Evolutionary conservation across 37 sponge, comb jelly and placozoan species (phyloP).

Genomic region (Chondrilla cf. caribensis): DNA sequence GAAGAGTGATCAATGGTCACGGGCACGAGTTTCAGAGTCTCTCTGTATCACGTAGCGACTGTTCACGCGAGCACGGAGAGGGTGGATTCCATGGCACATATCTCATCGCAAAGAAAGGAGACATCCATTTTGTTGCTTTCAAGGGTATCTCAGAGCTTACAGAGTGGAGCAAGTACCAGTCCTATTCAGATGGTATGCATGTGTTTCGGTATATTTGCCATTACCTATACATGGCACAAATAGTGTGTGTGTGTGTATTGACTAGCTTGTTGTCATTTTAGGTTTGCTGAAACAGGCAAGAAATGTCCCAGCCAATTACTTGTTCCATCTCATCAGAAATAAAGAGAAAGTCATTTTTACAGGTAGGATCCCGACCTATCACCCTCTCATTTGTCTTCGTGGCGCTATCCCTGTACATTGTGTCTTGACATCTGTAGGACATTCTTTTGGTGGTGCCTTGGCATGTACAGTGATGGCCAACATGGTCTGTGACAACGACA

Average conservation of each 20-base stretch:
- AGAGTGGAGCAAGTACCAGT: slow-evolving; percentile 15
- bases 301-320: neutral
- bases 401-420: no score
- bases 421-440: neutral
- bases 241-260: no score
- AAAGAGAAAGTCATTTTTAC: neutral
- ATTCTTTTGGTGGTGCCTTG: slow-evolving; percentile 2
- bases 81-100: slow-evolving; percentile 26
- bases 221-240: neutral
- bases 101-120: slow-evolving; percentile 40
- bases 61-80: neutral
- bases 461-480: neutral
- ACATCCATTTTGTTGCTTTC: slow-evolving; percentile 43
- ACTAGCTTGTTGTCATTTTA: neutral
- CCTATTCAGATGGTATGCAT: neutral
- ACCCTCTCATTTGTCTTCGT: no score
- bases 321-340: neutral
- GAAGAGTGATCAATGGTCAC: neutral
- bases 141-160: slow-evolving; percentile 27
- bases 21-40: slow-evolving; percentile 32
- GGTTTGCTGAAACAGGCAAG: neutral
- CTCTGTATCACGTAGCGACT: slow-evolving; percentile 37
- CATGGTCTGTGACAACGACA: neutral
- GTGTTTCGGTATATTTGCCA: neutral
- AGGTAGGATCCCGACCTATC: slow-evolving; percentile 1